phyloP scores from a whole-genome alignment of 2,113 vertebrate species.

The Gobius niger region DNA sequence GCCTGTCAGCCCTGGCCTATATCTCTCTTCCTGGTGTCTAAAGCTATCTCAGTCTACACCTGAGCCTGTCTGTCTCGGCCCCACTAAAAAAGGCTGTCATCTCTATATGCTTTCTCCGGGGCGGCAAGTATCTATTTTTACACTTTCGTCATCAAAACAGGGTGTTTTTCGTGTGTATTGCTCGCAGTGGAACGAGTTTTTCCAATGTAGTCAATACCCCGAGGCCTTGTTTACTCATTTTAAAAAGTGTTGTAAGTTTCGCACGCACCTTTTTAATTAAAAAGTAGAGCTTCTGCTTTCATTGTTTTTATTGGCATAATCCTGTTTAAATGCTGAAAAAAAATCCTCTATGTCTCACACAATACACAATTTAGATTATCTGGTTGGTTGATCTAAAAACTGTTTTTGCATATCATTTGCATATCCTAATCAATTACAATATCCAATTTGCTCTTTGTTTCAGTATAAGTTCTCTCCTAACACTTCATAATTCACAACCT shows the following conservation, averaged over 20 bases:
- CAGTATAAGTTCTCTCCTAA: neutral
- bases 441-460: no score
- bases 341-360: no score
- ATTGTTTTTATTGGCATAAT: no score
- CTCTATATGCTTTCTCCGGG: neutral
- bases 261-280: no score
- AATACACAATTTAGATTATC: no score
- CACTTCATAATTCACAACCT: no score
- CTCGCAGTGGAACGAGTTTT: neutral
- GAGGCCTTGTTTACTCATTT: neutral
- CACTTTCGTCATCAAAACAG: neutral
- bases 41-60: neutral
- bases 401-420: no score
- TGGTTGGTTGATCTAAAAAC: no score
- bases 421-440: no score
- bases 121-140: neutral
- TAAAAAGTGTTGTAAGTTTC: neutral
- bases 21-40: neutral
- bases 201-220: neutral
- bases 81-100: neutral
- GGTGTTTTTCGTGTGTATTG: neutral
- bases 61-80: neutral
- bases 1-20: neutral
- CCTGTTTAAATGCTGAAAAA: no score
- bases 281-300: no score